Evolutionary conservation across 2,888 invertebrate genomes (phyloP).

Genomic region (Selenia dentaria): DNA sequence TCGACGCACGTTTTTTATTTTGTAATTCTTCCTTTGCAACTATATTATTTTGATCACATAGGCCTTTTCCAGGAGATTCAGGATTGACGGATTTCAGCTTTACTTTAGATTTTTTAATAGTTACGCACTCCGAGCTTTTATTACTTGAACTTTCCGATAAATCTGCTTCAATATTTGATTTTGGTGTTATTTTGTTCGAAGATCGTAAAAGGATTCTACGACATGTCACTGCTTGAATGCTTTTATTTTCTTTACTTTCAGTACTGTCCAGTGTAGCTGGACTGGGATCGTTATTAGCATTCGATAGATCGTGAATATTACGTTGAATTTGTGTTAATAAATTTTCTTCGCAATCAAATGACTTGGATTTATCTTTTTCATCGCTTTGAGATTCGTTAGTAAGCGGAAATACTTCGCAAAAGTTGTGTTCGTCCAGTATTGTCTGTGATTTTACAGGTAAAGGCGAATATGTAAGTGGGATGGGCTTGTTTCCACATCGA

Average conservation of each 20-base stretch:
- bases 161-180: constrained; percentile 9
- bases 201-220: constrained; percentile 55
- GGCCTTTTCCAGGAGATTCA: background rate
- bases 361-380: background rate
- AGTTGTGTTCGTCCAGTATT: background rate
- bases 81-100: constrained; percentile 2
- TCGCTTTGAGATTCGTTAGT: background rate
- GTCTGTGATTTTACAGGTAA: constrained; percentile 19
- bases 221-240: constrained; percentile 15
- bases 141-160: constrained; percentile 5
- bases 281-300: constrained; percentile 21
- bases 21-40: constrained; percentile 1
- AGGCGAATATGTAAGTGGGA: constrained; percentile 58
- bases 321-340: constrained; percentile 9
- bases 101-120: constrained; percentile 28
- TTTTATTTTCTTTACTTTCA: constrained; percentile 48
- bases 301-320: constrained; percentile 17
- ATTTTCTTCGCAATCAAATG: constrained; percentile 12
- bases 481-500: constrained; percentile 45
- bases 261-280: constrained; percentile 24
- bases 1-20: constrained; percentile 23
- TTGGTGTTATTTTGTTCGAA: constrained; percentile 43
- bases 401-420: background rate
- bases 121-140: background rate
- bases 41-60: constrained; percentile 3